Evolutionary conservation across 2,888 invertebrate species (phyloP), one percentile per base, ranked within the genome.

Genomic region (Adineta ricciae): DNA sequence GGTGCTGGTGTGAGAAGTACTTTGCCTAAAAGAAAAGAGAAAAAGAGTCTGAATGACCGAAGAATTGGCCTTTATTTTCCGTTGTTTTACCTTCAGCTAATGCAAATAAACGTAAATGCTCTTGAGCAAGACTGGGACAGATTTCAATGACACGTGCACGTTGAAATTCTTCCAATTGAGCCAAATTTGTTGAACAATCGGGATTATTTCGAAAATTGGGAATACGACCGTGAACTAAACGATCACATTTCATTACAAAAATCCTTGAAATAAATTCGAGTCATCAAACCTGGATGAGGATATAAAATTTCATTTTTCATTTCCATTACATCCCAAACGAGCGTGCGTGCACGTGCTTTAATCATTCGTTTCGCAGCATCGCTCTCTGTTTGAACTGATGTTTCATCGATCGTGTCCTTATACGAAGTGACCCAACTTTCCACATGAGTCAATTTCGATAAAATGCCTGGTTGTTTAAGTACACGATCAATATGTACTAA

Each of bases 1-100:
- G 85, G 85, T 32, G 84, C 56, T 27, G 85, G 85, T 24, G 84
- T 85, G 27, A 85, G 21, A 27, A 85, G 49, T 36, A 84, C 46
- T 72, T 85, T 85, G 19, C n/a, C 32, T 72, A 36, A 72, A 52
- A 19, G 21, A 16, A n/a, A n/a, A n/a, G n/a, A n/a, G n/a, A n/a
- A n/a, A n/a, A n/a, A n/a, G n/a, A n/a, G n/a, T n/a, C n/a, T n/a
- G n/a, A n/a, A n/a, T n/a, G n/a, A n/a, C n/a, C n/a, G n/a, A n/a
- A n/a, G n/a, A n/a, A n/a, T n/a, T n/a, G n/a, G n/a, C n/a, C n/a
- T n/a, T n/a, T n/a, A n/a, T n/a, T n/a, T n/a, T n/a, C n/a, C n/a
- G n/a, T n/a, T n/a, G n/a, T n/a, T n/a, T n/a, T n/a, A n/a, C n/a
- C n/a, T n/a, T n/a, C n/a, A n/a, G n/a, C n/a, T 27, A 85, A 83